Conservation (phyloP, 1,140 invertebrate genomes). For the Galleria mellonella region DNA sequence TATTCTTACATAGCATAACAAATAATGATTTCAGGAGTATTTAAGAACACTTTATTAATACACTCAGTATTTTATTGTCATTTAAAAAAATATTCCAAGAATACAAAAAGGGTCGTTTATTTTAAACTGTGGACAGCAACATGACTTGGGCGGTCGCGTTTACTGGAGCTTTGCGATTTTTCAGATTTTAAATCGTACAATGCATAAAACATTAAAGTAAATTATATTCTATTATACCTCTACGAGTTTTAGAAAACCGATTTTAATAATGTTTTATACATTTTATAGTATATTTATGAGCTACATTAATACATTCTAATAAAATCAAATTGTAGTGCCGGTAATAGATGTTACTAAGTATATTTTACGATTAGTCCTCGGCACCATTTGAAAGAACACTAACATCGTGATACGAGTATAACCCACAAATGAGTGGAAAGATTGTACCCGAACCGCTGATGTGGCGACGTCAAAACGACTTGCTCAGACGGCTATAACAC, state of each 20-base stretch:
- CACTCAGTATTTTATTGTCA: background rate
- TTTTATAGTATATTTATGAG: background rate
- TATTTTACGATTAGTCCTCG: conserved; percentile 9
- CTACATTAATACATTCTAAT: background rate
- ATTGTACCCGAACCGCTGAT: conserved; percentile 56
- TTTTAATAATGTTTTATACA: background rate
- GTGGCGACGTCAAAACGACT: conserved; percentile 51
- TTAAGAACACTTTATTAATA: conserved; percentile 64
- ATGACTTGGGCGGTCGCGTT: conserved; percentile 47
- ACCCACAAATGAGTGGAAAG: conserved; percentile 47
- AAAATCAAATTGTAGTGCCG: background rate
- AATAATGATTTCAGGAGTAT: conserved; percentile 71
- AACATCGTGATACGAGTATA: conserved; percentile 31
- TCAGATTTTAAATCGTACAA: conserved; percentile 38
- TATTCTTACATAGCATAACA: conserved; percentile 60
- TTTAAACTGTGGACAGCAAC: conserved; percentile 49
- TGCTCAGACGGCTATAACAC: conserved; percentile 43
- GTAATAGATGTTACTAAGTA: conserved; percentile 1
- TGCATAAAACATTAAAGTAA: conserved; percentile 24
- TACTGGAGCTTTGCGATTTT: conserved; percentile 23
- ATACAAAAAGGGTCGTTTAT: conserved; percentile 56
- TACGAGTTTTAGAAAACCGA: background rate
- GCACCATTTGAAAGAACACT: conserved; percentile 12
- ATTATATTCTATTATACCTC: conserved; percentile 5
- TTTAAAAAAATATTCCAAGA: conserved; percentile 60